phyloP scores from a whole-genome alignment of 2,888 invertebrate genomes.

The Tubulanus polymorphus region DNA sequence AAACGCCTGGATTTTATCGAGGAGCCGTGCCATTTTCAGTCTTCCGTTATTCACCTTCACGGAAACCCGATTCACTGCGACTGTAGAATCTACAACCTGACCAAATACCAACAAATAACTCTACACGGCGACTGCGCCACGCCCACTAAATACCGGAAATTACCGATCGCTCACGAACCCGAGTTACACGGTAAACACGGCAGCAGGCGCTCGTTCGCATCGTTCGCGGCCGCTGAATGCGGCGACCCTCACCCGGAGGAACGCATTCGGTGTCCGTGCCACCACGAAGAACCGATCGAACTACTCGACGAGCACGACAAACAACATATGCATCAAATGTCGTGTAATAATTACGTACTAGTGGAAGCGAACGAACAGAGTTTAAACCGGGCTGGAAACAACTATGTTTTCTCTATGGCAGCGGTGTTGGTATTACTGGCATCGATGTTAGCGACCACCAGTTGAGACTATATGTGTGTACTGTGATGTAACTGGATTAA shows the following conservation, averaged over 20 bases:
- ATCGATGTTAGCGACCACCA: too few relatives aligned
- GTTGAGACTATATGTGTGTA: too few relatives aligned
- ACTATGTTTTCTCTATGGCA: too few relatives aligned
- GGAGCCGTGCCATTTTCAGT: background rate
- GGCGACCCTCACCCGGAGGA: background rate
- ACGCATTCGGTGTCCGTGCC: background rate
- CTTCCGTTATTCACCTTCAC: background rate
- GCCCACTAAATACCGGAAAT: background rate
- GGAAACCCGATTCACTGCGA: conserved; percentile 1
- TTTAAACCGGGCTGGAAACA: too few relatives aligned
- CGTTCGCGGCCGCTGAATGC: background rate
- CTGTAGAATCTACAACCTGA: background rate
- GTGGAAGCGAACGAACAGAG: too few relatives aligned
- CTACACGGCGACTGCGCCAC: background rate
- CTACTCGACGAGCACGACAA: background rate
- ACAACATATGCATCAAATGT: background rate
- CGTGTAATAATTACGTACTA: background rate
- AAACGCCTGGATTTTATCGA: background rate
- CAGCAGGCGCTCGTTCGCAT: background rate
- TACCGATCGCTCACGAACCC: background rate
- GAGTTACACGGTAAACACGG: background rate
- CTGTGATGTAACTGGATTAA: too few relatives aligned
- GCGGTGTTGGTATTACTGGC: too few relatives aligned
- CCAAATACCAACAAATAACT: background rate
- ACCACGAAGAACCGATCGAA: background rate